Evolutionary conservation across 2,888 invertebrate species (phyloP), one percentile per base, ranked within the genome.

Genomic region (Plutella xylostella): DNA sequence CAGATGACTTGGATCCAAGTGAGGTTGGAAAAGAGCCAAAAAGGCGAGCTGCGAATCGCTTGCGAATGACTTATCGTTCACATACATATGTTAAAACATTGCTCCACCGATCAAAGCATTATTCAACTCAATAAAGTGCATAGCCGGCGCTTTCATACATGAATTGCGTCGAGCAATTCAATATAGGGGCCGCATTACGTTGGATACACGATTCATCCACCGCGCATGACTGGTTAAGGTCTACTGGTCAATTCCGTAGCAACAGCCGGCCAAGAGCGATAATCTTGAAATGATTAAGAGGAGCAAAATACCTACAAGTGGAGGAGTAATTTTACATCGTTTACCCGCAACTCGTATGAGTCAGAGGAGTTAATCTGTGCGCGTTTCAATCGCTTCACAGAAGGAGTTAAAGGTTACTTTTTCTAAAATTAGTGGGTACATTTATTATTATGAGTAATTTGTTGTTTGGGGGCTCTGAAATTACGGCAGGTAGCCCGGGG

Each of bases 381-480:
- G 51, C 50, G 51, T 57, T 54, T 57, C 54, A 54, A 57, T 57
- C 60, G 56, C 53, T 69, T 63, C 63, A 64, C 59, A 61, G 64
- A 65, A 66, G 61, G 54, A 60, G 54, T 61, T 64, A 52, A 58
- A 54, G 58, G 53, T 61, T 59, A 56, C 59, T 68, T 69, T 70
- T 68, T 65, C 58, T 55, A 57, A 80, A 78, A 79, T 82, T 71
- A 75, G 70, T 72, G 71, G 74, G 68, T 72, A 68, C 72, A 72
- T 77, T 76, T 70, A 71, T 79, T 80, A 80, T 82, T 80, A 78
- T 72, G 75, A 78, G 77, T 76, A 80, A 83, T 80, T 80, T 76
- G 68, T 76, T 61, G 33, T 48, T 48, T 39, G 45, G 45, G 38
- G 68, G 62, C 61, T 67, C 71, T 74, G 64, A 78, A 79, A 82